Conservation (phyloP, 2,888 invertebrate genomes). For the Calameuta filiformis region DNA sequence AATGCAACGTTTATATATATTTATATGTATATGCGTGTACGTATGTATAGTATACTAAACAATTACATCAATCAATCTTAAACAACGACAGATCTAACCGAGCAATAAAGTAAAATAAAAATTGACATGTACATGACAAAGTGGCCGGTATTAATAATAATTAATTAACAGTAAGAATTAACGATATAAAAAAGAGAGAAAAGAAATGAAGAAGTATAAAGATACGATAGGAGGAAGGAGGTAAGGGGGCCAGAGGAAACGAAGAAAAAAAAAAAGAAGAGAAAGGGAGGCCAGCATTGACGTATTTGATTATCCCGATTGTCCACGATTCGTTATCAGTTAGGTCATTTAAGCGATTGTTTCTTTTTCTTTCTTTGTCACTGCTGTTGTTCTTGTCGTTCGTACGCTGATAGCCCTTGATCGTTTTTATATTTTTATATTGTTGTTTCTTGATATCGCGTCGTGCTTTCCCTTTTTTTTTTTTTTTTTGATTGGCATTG, state of each 20-base stretch:
- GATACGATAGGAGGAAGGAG: background rate
- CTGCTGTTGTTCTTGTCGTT: background rate
- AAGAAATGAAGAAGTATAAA: background rate
- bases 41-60: too few species aligned
- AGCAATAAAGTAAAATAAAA: background rate
- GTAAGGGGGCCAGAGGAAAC: background rate
- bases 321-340: background rate
- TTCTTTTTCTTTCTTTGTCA: constrained; percentile 2
- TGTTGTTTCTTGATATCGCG: background rate
- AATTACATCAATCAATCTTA: too few species aligned
- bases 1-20: too few species aligned
- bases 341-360: constrained; percentile 10
- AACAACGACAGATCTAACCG: too few species aligned
- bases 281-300: background rate
- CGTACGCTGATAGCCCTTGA: background rate
- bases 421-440: background rate
- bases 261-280: background rate
- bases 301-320: background rate
- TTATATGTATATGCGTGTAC: too few species aligned
- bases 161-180: background rate
- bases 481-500: constrained; percentile 28
- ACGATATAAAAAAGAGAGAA: background rate
- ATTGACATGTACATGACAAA: background rate
- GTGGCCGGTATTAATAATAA: background rate
- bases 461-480: background rate